Evolutionary conservation across 2,797 vertebrate species (phyloP).

Genomic region (Clarias laeviceps): DNA sequence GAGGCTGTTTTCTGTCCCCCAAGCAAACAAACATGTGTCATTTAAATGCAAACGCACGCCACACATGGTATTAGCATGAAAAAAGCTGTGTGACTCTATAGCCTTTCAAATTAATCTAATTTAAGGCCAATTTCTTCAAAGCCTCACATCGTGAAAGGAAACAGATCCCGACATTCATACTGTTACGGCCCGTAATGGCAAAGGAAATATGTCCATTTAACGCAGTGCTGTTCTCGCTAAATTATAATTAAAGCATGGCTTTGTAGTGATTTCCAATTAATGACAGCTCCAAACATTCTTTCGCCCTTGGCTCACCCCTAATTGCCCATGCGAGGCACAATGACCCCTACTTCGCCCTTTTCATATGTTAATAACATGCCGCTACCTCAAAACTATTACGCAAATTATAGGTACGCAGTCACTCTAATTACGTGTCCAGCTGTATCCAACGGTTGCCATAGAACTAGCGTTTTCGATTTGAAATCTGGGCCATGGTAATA

Average conservation of each 20-base stretch:
- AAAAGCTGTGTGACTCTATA: constrained; percentile 62
- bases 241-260: constrained; percentile 82
- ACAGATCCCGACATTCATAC: constrained; percentile 73
- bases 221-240: constrained; percentile 75
- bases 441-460: constrained; percentile 73
- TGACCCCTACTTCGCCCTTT: constrained; percentile 81
- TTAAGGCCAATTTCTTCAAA: constrained; percentile 78
- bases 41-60: constrained; percentile 64
- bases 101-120: constrained; percentile 78
- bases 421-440: constrained; percentile 79
- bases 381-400: constrained; percentile 81
- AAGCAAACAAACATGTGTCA: constrained; percentile 61
- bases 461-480: constrained; percentile 54
- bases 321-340: constrained; percentile 75
- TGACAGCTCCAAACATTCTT: constrained; percentile 80
- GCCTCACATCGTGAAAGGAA: constrained; percentile 74
- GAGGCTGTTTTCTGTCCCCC: constrained; percentile 56
- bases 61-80: constrained; percentile 68
- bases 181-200: constrained; percentile 72
- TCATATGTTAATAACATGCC: constrained; percentile 83
- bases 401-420: constrained; percentile 81
- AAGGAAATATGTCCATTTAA: constrained; percentile 76
- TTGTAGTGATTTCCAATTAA: constrained; percentile 82
- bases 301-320: constrained; percentile 73
- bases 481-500: constrained; percentile 61